These are phyloP conservation scores for Hyles euphorbiae DNA, from an alignment of 1,140 invertebrate genomes.

Conservation along the genomic window DNA sequence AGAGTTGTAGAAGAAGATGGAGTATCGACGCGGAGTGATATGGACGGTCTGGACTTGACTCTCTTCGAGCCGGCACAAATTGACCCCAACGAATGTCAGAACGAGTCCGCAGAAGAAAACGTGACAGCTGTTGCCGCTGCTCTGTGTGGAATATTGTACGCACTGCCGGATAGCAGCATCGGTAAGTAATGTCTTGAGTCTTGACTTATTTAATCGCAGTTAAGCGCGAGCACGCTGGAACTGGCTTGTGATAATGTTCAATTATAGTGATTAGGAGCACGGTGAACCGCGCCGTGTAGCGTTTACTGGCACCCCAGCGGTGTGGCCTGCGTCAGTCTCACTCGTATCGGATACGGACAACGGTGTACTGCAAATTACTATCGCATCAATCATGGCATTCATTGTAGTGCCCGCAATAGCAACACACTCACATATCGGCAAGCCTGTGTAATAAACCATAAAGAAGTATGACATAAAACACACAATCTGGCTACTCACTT, in stretches of 20 bases:
- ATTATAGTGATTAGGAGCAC: constrained; percentile 45
- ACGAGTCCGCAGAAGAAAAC: constrained; percentile 36
- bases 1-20: constrained; percentile 60
- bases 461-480: constrained; percentile 9
- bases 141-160: constrained; percentile 61
- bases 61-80: constrained; percentile 79
- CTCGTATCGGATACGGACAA: constrained; percentile 68
- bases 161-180: constrained; percentile 39
- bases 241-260: constrained; percentile 32
- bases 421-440: constrained; percentile 17
- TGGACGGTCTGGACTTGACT: constrained; percentile 81
- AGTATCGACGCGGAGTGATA: constrained; percentile 77
- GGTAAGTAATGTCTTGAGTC: constrained; percentile 43
- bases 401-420: constrained; percentile 55
- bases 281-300: constrained; percentile 22
- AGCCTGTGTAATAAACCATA: constrained; percentile 14
- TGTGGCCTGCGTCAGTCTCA: constrained; percentile 32
- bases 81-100: constrained; percentile 57
- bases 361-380: constrained; percentile 62
- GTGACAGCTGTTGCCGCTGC: constrained; percentile 43
- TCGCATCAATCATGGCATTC: constrained; percentile 59
- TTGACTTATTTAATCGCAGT: constrained; percentile 29
- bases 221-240: constrained; percentile 29
- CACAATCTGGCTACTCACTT: constrained; percentile 11
- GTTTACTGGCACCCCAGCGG: constrained; percentile 11